phyloP scores from a whole-genome alignment of 1,140 invertebrate species.

The Triops cancriformis region DNA sequence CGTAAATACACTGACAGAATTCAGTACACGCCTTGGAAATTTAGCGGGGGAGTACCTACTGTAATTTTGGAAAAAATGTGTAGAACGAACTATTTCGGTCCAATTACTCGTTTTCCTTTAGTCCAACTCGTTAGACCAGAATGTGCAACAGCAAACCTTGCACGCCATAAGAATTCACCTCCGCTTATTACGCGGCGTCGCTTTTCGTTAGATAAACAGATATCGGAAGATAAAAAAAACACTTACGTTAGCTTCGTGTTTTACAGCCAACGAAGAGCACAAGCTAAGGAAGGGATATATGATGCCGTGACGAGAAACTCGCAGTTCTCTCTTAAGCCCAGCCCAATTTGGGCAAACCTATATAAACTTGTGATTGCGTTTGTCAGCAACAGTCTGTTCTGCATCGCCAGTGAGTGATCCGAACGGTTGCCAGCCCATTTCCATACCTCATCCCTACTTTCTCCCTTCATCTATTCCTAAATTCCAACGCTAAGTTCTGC shows the following conservation, averaged over 20 bases:
- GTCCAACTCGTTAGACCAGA: too few relatives aligned
- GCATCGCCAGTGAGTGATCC: slow-evolving; percentile 29
- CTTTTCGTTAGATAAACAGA: too few relatives aligned
- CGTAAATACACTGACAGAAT: too few relatives aligned
- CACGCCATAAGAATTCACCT: too few relatives aligned
- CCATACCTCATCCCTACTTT: background rate
- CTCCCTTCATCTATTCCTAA: background rate
- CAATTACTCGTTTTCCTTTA: too few relatives aligned
- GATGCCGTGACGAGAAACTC: background rate
- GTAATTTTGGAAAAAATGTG: too few relatives aligned
- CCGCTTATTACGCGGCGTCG: too few relatives aligned
- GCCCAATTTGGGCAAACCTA: background rate
- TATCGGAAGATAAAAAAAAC: too few relatives aligned
- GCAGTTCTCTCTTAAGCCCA: background rate
- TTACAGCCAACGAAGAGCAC: background rate
- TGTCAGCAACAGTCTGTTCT: background rate
- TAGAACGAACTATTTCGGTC: too few relatives aligned
- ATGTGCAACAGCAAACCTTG: too few relatives aligned
- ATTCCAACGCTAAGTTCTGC: background rate
- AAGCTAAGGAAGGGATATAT: background rate
- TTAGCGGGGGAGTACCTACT: too few relatives aligned
- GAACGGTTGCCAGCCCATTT: background rate
- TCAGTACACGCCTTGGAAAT: too few relatives aligned
- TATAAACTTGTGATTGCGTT: background rate
- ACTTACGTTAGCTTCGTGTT: background rate